Base-by-base conservation (phyloP, 2,797 vertebrate genomes). In the Sebastes matsubarae region DNA sequence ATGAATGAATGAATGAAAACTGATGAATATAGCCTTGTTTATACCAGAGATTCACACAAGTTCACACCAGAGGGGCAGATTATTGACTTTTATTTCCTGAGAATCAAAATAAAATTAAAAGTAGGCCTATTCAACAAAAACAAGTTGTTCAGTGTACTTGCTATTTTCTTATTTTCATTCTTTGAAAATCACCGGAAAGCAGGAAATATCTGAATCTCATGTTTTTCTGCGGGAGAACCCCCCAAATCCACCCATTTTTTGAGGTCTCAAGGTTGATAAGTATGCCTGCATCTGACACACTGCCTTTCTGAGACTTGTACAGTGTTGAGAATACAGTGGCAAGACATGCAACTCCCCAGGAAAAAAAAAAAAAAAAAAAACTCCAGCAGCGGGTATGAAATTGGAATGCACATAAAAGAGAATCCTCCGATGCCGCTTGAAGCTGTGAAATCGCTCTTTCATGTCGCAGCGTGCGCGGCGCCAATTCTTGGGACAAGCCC, bases 381-480 rank as follows among this genome's bases (percentile, higher is more conserved):
- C 67, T 72, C 64, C 68, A 82, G 82, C 79, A 79, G 75, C 5
- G 68, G 65, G 80, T 84, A 79, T 76, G 79, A 87, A 91, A 91
- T 80, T 87, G 88, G 80, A 91, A 85, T 74, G 61, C 80, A 85
- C 88, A 91, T 89, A 88, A 90, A 89, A 91, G 87, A 80, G 85
- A 84, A 87, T 90, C 82, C 92, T 90, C 77, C 34, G 32, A 90
- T 79, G 81, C 83, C 60, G 78, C 85, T 93, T 20, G 75, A 87
- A 87, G 81, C 90, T 90, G 90, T 92, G 91, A 93, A 94, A 93
- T 94, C 32, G 24, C 72, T 87, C 88, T 89, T 92, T 93, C 87
- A 89, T 90, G 90, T 89, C 55, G 86, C 72, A 34, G 71, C 27
- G 32, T 1, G 77, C 67, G 10, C 68, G 2, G 72, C 27, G 70